Base-by-base conservation (phyloP, 2,113 vertebrate species). In the Acrocephalus kingi region DNA sequence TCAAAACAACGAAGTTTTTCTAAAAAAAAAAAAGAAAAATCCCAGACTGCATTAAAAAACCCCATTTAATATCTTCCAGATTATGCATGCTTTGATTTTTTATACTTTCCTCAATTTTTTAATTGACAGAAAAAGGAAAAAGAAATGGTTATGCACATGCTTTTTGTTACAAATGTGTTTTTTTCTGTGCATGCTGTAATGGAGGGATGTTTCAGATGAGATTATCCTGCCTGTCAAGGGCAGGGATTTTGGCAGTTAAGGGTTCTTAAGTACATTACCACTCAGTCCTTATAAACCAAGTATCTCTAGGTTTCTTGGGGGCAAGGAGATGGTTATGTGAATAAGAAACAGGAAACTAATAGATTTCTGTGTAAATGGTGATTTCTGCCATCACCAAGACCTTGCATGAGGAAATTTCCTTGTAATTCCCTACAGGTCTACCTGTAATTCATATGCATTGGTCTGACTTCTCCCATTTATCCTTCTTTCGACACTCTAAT, bases 11-110 rank as follows among this genome's bases (percentile, higher is more conserved):
- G 1, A 10, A 30, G 2, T 35, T 77, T 83, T 84, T 23, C 1
- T 31, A 17, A 52, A 51, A 46, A 33, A 25, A 31, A 20, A 13
- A 6, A 6, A 72, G 35, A 35, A 35, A 64, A 4, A 4, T 15
- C 21, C 17, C 31, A 0, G 0, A 22, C 13, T 52, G 10, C 39
- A 46, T 85, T 19, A 21, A 71, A 67, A 61, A 54, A 2, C 1
- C 0, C 2, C 7, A n/a, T n/a, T 51, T 55, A 66, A 27, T 49
- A 16, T 41, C 7, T 64, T 74, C n/a, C 24, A 49, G 24, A 30
- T 45, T 14, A 23, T 39, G 8, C 9, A 62, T 69, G 56, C 30
- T 73, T 77, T 64, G 23, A 52, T 55, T 69, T 74, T 10, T 10
- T 81, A 3, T 33, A 28, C 28, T 66, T 89, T 46, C 19, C 39